Evolutionary conservation across 2,888 invertebrate genomes (phyloP), one percentile per base, ranked within the genome.

Genomic region (Pterostichus niger): DNA sequence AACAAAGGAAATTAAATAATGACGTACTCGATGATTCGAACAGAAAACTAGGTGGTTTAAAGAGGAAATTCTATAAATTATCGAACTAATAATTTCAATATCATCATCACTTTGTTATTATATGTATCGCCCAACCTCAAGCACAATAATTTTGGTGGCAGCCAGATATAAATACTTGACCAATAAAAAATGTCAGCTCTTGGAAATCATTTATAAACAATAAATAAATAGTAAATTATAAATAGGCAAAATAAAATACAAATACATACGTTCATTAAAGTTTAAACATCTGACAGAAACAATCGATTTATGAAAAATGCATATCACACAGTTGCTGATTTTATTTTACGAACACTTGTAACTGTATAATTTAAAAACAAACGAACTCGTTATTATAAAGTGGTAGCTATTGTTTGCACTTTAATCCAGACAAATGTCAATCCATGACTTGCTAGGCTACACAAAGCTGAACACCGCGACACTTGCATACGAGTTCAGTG

Each of bases 241-340:
- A 61, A 79, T 68, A 79, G 33, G 33, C 46, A 64, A 61, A 79
- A 75, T 75, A 82, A 75, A 44, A 82, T 46, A 56, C 44, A 24
- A 15, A 82, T 75, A 82, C 82, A 75, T 82, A 75, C 82, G 75
- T 82, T 82, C 82, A 82, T 82, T 82, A 82, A 82, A 75, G 82
- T 82, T 82, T 82, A 59, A 75, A 82, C 82, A 82, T 75, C 82
- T 82, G 82, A 82, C 61, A 82, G 82, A 75, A 56, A 82, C 75
- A 82, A 82, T 82, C 82, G 82, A 82, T 82, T 82, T 73, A 82
- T 82, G 75, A 75, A 82, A 75, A 73, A 82, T 82, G 82, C 82
- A 82, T 75, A 82, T 82, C 82, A 82, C 80, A 80, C 80, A 71
- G 52, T 80, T 71, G 40, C 71, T 71, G 33, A 79, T 80, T 68